Conservation (phyloP, 2,797 vertebrate genomes). For the Carcharodon carcharias region DNA sequence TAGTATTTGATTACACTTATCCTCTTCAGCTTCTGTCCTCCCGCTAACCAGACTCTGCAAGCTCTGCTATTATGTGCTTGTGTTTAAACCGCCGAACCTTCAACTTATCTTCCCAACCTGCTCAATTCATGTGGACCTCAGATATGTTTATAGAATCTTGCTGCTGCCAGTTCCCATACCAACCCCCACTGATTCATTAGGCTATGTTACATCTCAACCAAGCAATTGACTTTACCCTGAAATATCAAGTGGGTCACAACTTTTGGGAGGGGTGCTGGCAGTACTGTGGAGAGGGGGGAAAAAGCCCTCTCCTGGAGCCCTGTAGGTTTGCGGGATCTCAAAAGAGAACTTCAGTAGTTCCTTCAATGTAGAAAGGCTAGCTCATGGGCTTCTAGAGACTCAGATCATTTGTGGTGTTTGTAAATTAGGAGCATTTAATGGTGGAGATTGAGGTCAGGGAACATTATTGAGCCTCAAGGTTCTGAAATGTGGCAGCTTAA, state of each 20-base stretch:
- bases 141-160: background rate
- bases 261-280: background rate
- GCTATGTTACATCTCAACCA: background rate
- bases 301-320: background rate
- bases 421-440: background rate
- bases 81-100: background rate
- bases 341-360: background rate
- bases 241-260: background rate
- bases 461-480: background rate
- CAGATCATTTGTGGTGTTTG: background rate
- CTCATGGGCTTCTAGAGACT: background rate
- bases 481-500: background rate
- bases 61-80: background rate
- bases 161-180: background rate
- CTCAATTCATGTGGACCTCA: background rate
- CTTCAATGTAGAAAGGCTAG: too few relatives aligned
- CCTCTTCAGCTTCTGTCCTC: background rate
- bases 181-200: background rate
- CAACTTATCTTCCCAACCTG: background rate
- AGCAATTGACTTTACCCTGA: background rate
- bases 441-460: background rate
- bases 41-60: background rate
- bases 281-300: background rate
- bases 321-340: background rate
- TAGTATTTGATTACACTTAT: background rate